phyloP scores from a whole-genome alignment of 2,797 vertebrate genomes.

The Botia kubotai region DNA sequence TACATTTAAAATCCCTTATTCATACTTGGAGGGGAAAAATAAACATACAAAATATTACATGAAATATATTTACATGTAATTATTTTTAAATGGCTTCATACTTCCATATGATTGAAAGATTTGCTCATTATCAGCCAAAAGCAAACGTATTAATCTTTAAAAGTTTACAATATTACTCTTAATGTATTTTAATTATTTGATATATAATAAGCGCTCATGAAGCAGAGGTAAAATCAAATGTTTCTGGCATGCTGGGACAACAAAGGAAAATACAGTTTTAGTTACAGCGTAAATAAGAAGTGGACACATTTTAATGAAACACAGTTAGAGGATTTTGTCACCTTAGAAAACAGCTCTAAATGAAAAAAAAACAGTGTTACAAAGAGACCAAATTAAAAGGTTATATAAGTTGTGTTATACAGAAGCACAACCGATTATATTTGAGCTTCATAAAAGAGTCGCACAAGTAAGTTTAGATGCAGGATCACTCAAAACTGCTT shows the following conservation, averaged over 20 bases:
- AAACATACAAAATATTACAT: slow-evolving; percentile 1
- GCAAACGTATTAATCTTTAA: background rate
- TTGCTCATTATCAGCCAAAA: slow-evolving; percentile 4
- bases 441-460: slow-evolving; percentile 28
- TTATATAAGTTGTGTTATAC: slow-evolving; percentile 25
- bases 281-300: slow-evolving; percentile 6
- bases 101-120: background rate
- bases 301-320: slow-evolving; percentile 47
- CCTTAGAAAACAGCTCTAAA: slow-evolving; percentile 27
- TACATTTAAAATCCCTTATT: slow-evolving; percentile 5
- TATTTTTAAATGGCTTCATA: background rate
- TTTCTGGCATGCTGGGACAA: slow-evolving; percentile 11
- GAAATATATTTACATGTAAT: slow-evolving; percentile 28
- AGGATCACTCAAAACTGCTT: background rate
- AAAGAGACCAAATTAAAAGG: slow-evolving; percentile 30
- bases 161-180: slow-evolving; percentile 4
- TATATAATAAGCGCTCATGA: slow-evolving; percentile 1
- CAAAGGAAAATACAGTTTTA: background rate
- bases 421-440: slow-evolving; percentile 34
- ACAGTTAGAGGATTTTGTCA: slow-evolving; percentile 28
- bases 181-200: slow-evolving; percentile 11
- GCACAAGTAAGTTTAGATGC: slow-evolving; percentile 51
- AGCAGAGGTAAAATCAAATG: slow-evolving; percentile 11
- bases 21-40: background rate
- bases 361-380: slow-evolving; percentile 4